phyloP scores from a whole-genome alignment of 2,888 invertebrate genomes.

The Lacanobia wlatinum region DNA sequence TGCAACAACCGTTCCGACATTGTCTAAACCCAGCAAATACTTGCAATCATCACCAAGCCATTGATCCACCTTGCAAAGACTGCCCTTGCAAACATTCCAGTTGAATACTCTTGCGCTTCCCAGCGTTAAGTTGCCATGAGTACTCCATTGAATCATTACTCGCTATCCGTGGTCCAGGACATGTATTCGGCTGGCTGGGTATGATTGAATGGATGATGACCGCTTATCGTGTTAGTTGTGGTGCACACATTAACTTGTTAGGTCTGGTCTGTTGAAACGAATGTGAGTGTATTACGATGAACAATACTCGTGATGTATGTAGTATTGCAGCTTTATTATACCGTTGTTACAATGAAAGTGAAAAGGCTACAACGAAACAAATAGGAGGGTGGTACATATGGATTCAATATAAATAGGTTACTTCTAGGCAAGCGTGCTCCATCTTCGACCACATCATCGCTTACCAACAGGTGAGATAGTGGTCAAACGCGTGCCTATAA shows the following conservation, averaged over 20 bases:
- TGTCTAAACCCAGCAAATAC: no score
- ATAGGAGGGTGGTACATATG: no score
- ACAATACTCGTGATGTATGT: not conserved
- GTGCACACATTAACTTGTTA: conserved; percentile 29
- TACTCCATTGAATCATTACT: conserved; percentile 10
- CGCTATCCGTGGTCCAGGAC: not conserved
- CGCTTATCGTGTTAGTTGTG: conserved; percentile 51
- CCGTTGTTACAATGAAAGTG: not conserved
- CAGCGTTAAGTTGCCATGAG: not conserved
- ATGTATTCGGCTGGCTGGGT: conserved; percentile 36
- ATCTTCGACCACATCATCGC: no score
- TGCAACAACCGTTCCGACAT: not conserved
- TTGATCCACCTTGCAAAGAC: no score
- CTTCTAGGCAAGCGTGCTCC: no score
- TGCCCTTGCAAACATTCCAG: no score
- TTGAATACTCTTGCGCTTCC: not conserved
- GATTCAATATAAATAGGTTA: not conserved
- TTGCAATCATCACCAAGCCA: no score
- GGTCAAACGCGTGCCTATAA: no score
- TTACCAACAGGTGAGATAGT: no score
- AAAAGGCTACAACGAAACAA: not conserved
- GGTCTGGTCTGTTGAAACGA: conserved; percentile 10
- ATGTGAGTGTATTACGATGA: not conserved
- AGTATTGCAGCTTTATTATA: not conserved
- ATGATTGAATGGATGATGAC: conserved; percentile 52